Evolutionary conservation across 2,113 vertebrate genomes (phyloP).

Genomic region (Setophaga coronata): DNA sequence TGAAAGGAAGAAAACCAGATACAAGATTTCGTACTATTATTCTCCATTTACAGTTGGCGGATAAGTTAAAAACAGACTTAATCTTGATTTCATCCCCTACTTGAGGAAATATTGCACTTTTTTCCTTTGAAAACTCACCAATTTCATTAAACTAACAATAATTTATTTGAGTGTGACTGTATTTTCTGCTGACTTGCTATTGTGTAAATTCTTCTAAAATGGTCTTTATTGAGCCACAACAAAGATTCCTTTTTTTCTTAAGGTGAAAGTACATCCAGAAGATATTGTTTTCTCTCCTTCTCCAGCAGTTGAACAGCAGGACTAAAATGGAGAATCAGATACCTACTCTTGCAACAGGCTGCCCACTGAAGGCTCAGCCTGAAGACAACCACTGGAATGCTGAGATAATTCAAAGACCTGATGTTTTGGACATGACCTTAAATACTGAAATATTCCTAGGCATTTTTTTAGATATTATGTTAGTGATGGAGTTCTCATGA

Average conservation of each 20-base stretch:
- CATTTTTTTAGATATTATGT: not conserved
- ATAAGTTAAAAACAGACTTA: slow-evolving; percentile 2
- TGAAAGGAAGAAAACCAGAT: not conserved
- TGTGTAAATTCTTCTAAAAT: slow-evolving; percentile 10
- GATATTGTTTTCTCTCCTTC: not conserved
- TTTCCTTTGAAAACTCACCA: not conserved
- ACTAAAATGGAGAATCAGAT: not conserved
- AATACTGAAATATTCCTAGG: not conserved
- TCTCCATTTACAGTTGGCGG: not conserved
- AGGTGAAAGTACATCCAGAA: not conserved
- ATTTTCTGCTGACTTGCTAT: not conserved
- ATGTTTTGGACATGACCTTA: not conserved
- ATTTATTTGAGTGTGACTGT: not conserved
- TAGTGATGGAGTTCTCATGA: not conserved
- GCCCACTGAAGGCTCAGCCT: not conserved
- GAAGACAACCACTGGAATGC: not conserved
- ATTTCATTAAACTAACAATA: slow-evolving; percentile 13
- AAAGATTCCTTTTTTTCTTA: not conserved
- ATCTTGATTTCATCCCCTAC: not conserved
- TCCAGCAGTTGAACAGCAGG: not conserved
- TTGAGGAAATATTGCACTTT: not conserved
- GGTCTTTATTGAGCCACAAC: not conserved
- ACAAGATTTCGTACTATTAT: not conserved
- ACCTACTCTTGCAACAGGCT: not conserved
- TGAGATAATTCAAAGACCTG: slow-evolving; percentile 12